Base-by-base conservation (phyloP, 2,888 invertebrate genomes). In the Tetanocera ferruginea region DNA sequence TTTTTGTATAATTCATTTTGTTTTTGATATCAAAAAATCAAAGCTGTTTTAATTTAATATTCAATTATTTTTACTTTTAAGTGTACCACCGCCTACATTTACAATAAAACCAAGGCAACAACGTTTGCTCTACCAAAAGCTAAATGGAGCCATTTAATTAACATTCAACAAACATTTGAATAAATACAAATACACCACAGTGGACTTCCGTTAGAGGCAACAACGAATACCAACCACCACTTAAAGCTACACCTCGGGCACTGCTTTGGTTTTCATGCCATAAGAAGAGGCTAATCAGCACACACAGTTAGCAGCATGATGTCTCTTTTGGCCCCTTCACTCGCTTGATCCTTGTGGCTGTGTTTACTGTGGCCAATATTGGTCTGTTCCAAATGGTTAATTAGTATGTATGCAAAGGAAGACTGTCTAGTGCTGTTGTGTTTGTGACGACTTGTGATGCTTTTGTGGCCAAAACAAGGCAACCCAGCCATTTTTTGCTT, bases 381-480 rank as follows among this genome's bases (percentile, higher is more conserved):
- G 11, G 64, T 66, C 64, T 66, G 64, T 37, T 66, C 34, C 34
- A 66, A 66, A 66, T 66, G 64, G 31, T 19, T 66, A 66, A 66
- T 66, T 37, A 37, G 64, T 31, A 28, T 2, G 11, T 43, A 19
- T 19, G 55, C 19, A n/a, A 55, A 62, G 49, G 52, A 76, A 51
- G 28, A 34, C 55, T 71, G 60, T 78, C 78, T 37, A 19, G 25
- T 75, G 31, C 9, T 62, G 17, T 49, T 52, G 64, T 31, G 28
- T 25, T 31, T 75, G 66, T 64, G n/a, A 3, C 31, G n/a, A 23
- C 28, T 60, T 11, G 14, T 23, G 8, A 25, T 60, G 60, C 25
- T 28, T 60, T 6, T 60, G 60, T 60, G 28, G 28, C 28, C 60
- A 60, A 60, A 60, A 60, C 60, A 11, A 28, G 2, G 25, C 28